Evolutionary conservation across 2,797 vertebrate species (phyloP).

Genomic region (Holocentrus rufus): DNA sequence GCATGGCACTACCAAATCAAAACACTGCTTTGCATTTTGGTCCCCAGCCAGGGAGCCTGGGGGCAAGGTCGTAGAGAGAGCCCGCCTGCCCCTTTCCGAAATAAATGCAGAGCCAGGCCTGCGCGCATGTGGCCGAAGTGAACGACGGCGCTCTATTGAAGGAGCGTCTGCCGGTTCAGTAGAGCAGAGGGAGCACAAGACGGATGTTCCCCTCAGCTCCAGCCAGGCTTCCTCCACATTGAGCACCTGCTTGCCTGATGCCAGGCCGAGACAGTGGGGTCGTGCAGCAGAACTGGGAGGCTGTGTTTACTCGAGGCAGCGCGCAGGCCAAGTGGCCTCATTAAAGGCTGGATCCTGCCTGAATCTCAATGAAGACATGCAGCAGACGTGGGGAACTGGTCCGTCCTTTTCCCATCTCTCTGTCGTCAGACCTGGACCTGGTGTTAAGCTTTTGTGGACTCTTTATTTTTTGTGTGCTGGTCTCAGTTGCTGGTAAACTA

Average conservation of each 20-base stretch:
- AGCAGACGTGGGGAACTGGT: slow-evolving; percentile 17
- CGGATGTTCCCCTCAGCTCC: slow-evolving; percentile 57
- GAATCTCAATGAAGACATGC: slow-evolving; percentile 71
- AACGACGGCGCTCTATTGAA: slow-evolving; percentile 35
- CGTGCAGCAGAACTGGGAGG: slow-evolving; percentile 48
- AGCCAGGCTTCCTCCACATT: slow-evolving; percentile 67
- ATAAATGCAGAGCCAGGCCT: slow-evolving; percentile 37
- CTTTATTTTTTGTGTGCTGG: background rate
- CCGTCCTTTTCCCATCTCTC: background rate
- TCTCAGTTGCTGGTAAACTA: background rate
- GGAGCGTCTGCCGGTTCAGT: slow-evolving; percentile 37
- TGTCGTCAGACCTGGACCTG: background rate
- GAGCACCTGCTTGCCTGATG: slow-evolving; percentile 72
- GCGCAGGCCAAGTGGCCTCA: slow-evolving; percentile 62
- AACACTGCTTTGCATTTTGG: slow-evolving; percentile 75
- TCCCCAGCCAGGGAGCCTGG: slow-evolving; percentile 46
- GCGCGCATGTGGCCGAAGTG: slow-evolving; percentile 34
- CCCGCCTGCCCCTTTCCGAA: slow-evolving; percentile 30
- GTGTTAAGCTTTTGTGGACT: too few relatives aligned
- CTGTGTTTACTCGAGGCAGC: slow-evolving; percentile 72
- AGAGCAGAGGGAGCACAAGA: slow-evolving; percentile 47
- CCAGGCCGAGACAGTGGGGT: slow-evolving; percentile 49
- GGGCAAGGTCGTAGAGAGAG: slow-evolving; percentile 30
- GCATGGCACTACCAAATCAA: slow-evolving; percentile 66
- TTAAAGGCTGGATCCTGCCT: slow-evolving; percentile 53